These are phyloP conservation scores for Bombylius major DNA, from an alignment of 2,888 invertebrate species.

Conservation along the genomic window DNA sequence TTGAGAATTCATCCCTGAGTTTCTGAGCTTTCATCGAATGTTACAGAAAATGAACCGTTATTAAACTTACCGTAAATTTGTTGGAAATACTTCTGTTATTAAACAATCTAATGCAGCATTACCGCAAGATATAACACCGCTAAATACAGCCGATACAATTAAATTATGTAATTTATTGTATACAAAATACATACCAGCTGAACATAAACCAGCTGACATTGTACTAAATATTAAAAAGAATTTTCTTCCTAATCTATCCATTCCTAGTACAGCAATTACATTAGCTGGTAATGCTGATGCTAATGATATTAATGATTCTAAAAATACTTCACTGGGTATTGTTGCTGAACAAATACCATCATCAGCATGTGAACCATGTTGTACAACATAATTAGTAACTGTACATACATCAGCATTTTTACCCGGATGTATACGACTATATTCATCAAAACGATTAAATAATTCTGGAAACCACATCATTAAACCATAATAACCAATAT, in stretches of 20 bases:
- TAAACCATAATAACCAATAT: slow-evolving; percentile 89
- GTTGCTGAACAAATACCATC: slow-evolving; percentile 49
- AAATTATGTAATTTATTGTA: slow-evolving; percentile 72
- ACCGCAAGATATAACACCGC: slow-evolving; percentile 77
- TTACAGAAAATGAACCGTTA: too few species aligned
- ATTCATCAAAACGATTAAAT: slow-evolving; percentile 81
- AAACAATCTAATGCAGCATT: slow-evolving; percentile 85
- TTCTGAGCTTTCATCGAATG: too few species aligned
- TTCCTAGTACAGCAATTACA: slow-evolving; percentile 65
- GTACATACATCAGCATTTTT: slow-evolving; percentile 57
- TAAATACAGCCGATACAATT: slow-evolving; percentile 72
- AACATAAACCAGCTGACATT: slow-evolving; percentile 69
- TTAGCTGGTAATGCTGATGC: slow-evolving; percentile 78
- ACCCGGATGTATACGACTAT: slow-evolving; percentile 52
- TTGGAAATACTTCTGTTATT: slow-evolving; percentile 87
- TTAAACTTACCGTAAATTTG: slow-evolving; percentile 58
- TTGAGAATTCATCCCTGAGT: too few species aligned
- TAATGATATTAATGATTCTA: slow-evolving; percentile 76
- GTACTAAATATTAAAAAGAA: slow-evolving; percentile 65
- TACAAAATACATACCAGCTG: slow-evolving; percentile 74
- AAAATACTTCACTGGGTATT: slow-evolving; percentile 67
- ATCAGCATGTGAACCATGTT: slow-evolving; percentile 48
- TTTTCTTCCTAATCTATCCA: slow-evolving; percentile 77
- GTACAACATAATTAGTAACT: slow-evolving; percentile 65
- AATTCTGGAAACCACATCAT: slow-evolving; percentile 98